Base-by-base conservation (phyloP, 2,888 invertebrate genomes). In the Xanthia togata region DNA sequence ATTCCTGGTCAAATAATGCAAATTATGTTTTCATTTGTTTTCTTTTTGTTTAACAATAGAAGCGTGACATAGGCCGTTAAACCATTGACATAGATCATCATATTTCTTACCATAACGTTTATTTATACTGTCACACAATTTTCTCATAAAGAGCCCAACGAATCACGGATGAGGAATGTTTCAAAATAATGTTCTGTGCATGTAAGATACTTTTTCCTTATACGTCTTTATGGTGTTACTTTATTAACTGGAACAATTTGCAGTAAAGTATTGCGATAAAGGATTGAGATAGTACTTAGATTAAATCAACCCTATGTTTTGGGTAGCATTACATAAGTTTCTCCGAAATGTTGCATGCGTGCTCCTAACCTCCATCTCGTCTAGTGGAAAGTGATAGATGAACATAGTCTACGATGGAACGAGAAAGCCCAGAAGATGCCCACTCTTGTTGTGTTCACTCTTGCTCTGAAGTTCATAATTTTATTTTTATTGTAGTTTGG, bases 61-160 rank as follows among this genome's bases (percentile, higher is more conserved):
- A 78, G 26, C 35, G 17, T 35, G 35, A 23, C 26, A 53, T 47
- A 60, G 1, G 6, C 57, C 47, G 38, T 70, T 47, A 77, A 70
- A 44, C 67, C 76, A 53, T 68, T 79, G 68, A 31, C 31, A 47
- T 31, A 83, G 60, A 70, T 55, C 41, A 70, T 70, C 50, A 80
- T 57, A 68, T 82, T 53, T 53, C 63, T 20, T 69, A 47, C 4
- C 44, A 47, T 38, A 65, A 82, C 47, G 38, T 80, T 80, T 75
- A 81, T 84, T 75, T 72, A 35, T 79, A 67, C 38, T 74, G 59
- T 71, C 70, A 71, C 84, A 71, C 60, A 76, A 76, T 81, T 73
- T 81, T 60, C 76, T 70, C 47, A 53, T 73, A 81, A 64, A 81
- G 11, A 17, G 63, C 26, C 50, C 38, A 41, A 55, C 26, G 57